Conservation (phyloP, 2,113 vertebrate genomes). For the Sebastes fasciatus region DNA sequence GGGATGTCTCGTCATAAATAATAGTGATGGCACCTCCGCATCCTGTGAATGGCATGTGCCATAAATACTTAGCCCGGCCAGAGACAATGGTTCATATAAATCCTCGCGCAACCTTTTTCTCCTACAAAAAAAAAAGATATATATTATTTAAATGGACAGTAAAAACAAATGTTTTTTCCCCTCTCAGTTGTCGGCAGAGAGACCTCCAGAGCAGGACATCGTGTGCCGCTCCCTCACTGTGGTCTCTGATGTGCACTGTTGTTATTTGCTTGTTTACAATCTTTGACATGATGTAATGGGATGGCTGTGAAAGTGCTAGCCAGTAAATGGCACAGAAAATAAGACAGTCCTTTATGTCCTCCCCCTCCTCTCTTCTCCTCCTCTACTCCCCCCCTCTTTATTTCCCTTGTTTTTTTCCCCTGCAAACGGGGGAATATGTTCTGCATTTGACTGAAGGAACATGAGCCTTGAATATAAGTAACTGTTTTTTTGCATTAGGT, state of each 20-base stretch:
- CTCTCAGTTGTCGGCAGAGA: slow-evolving; percentile 30
- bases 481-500: slow-evolving; percentile 97
- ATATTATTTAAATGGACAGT: slow-evolving; percentile 80
- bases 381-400: background rate
- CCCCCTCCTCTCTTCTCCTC: slow-evolving; percentile 33
- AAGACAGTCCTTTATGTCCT: slow-evolving; percentile 86
- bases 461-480: slow-evolving; percentile 94
- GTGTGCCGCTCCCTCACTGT: slow-evolving; percentile 40
- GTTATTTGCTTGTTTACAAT: slow-evolving; percentile 88
- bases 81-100: slow-evolving; percentile 72
- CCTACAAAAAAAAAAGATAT: slow-evolving; percentile 41
- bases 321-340: slow-evolving; percentile 83
- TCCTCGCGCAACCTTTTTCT: slow-evolving; percentile 56
- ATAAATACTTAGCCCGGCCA: slow-evolving; percentile 83
- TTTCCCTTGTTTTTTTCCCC: slow-evolving; percentile 56
- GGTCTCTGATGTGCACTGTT: slow-evolving; percentile 75
- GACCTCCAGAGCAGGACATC: slow-evolving; percentile 47
- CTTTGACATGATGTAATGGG: slow-evolving; percentile 85
- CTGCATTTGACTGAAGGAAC: slow-evolving; percentile 91
- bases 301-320: slow-evolving; percentile 82
- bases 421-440: slow-evolving; percentile 86
- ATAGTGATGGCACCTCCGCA: slow-evolving; percentile 79
- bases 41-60: slow-evolving; percentile 83
- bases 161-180: slow-evolving; percentile 78
- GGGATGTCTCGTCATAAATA: slow-evolving; percentile 85